phyloP scores from a whole-genome alignment of 2,113 vertebrate genomes.

The human (Homo sapiens) region DNA sequence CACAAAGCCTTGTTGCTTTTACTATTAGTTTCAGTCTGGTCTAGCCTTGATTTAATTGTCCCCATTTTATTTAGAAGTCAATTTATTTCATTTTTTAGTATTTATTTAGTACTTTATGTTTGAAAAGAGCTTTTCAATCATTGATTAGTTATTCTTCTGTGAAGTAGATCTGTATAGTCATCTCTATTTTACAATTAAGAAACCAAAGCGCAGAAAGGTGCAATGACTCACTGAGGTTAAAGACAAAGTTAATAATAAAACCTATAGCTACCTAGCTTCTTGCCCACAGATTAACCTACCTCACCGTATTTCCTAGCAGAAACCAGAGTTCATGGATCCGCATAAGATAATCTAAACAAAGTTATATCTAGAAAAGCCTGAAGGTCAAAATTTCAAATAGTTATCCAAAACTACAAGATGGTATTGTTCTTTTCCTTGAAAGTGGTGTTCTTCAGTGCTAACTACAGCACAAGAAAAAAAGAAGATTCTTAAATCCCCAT shows the following conservation, averaged over 20 bases:
- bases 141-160: not conserved
- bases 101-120: constrained; percentile 11
- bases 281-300: not conserved
- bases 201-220: not conserved
- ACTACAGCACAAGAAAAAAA: not conserved
- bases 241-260: not conserved
- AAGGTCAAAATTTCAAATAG: not conserved
- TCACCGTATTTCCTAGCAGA: not conserved
- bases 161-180: not conserved
- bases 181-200: constrained; percentile 36
- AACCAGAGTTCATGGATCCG: not conserved
- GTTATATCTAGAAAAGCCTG: not conserved
- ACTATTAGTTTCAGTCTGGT: not conserved
- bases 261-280: not conserved
- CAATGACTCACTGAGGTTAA: not conserved
- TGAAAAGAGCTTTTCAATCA: not conserved
- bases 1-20: not conserved
- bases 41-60: constrained; percentile 12
- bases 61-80: not conserved
- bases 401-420: not conserved
- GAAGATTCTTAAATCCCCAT: not conserved
- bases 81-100: not conserved
- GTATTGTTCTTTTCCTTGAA: not conserved
- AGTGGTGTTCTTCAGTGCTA: not conserved
- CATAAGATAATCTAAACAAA: not conserved